Evolutionary conservation across 2,888 invertebrate species (phyloP), one percentile per base, ranked within the genome.

Genomic region (Troilus luridus): DNA sequence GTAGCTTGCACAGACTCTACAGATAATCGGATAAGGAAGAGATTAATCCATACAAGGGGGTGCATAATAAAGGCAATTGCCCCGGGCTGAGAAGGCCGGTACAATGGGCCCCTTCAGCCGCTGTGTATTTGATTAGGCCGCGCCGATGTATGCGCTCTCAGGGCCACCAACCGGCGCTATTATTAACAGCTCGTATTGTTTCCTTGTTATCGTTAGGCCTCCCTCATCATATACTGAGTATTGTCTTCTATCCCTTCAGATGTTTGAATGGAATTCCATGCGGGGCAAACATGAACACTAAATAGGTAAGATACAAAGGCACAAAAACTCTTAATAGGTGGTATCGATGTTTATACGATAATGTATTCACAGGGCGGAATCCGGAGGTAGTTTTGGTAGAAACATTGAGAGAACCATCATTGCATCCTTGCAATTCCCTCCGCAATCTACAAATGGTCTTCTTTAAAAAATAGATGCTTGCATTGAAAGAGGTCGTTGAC

Each of bases 121-220:
- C 56, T 85, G 85, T 85, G 85, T 85, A 85, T 85, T 85, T 85
- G 85, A 85, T 85, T 85, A 85, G 85, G 85, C n/a, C 56, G 11
- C 41, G 41, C 41, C 41, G 41, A 41, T 41, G 85, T 56, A 58
- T 56, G n/a, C 56, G n/a, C 85, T 19, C n/a, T 56, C 5, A 56
- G 27, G n/a, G n/a, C 10, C n/a, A 10, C 24, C 6, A 0, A 17
- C 0, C 14, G 0, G 19, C 6, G 11, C 72, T 77, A 77, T 77
- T 77, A 77, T 77, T 77, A 77, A 77, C 72, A 14, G 72, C 1
- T 41, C 27, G 72, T 41, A 77, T 77, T 77, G 72, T 77, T 27
- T 27, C 41, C 14, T 41, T 77, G 27, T 77, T 77, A 77, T 77
- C 72, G 72, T 77, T 77, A 77, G 72, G 12, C 27, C 14, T 7